Conservation (phyloP, 2,888 invertebrate genomes). For the Mythimna lalbum region DNA sequence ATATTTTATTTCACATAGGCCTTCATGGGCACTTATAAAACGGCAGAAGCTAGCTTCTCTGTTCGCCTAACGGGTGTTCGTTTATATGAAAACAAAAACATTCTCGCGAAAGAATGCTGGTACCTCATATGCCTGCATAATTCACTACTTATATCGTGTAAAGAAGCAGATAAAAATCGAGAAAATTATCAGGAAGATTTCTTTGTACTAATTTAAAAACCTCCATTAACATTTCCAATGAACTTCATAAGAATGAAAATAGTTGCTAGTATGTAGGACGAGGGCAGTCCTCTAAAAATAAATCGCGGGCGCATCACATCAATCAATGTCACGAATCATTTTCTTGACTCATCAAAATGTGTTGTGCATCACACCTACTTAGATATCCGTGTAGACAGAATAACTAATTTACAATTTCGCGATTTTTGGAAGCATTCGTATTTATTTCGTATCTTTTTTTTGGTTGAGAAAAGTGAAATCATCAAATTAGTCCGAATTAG, state of each 20-base stretch:
- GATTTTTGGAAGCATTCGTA: slow-evolving; percentile 2
- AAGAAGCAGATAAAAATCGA: neutral
- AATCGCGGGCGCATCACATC: slow-evolving; percentile 38
- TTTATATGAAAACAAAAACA: too few species aligned
- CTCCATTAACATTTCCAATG: slow-evolving; percentile 15
- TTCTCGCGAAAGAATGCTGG: too few species aligned
- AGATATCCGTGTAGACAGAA: slow-evolving; percentile 19
- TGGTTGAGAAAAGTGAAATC: too few species aligned
- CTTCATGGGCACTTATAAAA: too few species aligned
- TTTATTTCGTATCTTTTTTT: too few species aligned
- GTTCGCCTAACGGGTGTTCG: too few species aligned
- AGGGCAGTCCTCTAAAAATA: slow-evolving; percentile 44
- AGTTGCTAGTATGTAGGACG: slow-evolving; percentile 28
- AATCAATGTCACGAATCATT: slow-evolving; percentile 48
- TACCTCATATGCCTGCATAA: too few species aligned
- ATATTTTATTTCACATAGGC: too few species aligned
- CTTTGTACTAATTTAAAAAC: neutral
- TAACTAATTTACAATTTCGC: slow-evolving; percentile 12
- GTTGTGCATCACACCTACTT: slow-evolving; percentile 12
- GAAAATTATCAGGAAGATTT: neutral
- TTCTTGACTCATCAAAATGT: slow-evolving; percentile 31
- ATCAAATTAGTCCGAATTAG: too few species aligned
- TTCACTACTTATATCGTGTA: too few species aligned
- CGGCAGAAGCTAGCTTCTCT: too few species aligned
- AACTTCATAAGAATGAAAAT: slow-evolving; percentile 39